Percentiles rank a stretch among this genome's conserved stretches.
Evolutionary conservation across 23 tunicate species (phyloP).

Genomic region (Styela plicata): DNA sequence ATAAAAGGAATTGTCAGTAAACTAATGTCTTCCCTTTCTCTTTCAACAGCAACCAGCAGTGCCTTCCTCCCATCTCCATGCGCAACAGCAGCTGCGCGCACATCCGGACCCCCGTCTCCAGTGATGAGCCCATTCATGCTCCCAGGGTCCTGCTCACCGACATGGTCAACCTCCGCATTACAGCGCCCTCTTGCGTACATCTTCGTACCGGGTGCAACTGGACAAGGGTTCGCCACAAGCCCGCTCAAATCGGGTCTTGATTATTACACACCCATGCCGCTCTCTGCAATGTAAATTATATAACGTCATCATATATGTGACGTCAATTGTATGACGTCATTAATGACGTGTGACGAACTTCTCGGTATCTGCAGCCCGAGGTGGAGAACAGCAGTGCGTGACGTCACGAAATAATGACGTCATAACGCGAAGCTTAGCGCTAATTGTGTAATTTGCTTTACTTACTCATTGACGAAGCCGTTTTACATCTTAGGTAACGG

Average conservation of each 20-base stretch:
- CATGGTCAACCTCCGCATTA: slow-evolving; percentile 46
- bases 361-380: not conserved
- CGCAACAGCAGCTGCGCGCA: slow-evolving; percentile 54
- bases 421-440: slow-evolving; percentile 3
- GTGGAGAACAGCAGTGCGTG: not conserved
- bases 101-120: slow-evolving; percentile 47
- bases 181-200: slow-evolving; percentile 92
- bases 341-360: not conserved
- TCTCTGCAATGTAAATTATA: slow-evolving; percentile 68
- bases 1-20: not conserved
- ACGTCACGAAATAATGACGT: not conserved
- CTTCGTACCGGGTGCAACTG: slow-evolving; percentile 59
- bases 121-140: slow-evolving; percentile 44
- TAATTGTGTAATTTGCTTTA: not conserved
- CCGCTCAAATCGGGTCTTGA: slow-evolving; percentile 72
- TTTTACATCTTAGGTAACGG: not conserved
- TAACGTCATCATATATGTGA: not conserved
- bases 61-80: slow-evolving; percentile 38
- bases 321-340: not conserved
- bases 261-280: slow-evolving; percentile 67
- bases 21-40: not conserved
- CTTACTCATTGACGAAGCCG: not conserved
- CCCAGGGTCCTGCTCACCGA: slow-evolving; percentile 61
- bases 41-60: slow-evolving; percentile 38
- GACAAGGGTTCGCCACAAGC: slow-evolving; percentile 42